These are phyloP conservation scores for Neoaliturus tenellus DNA, from an alignment of 2,888 invertebrate species.

Conservation along the genomic window DNA sequence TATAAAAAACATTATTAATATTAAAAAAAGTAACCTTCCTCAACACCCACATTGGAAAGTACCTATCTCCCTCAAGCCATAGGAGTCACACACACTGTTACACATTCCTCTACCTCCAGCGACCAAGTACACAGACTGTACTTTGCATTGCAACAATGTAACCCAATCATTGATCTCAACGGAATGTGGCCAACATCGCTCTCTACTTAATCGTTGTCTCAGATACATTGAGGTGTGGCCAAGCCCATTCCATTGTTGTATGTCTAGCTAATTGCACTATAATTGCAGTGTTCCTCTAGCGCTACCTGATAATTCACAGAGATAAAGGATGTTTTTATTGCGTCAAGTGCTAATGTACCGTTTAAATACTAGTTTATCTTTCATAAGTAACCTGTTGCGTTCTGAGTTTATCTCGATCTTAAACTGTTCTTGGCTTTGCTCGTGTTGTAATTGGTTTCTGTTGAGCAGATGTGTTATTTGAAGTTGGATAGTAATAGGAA, in stretches of 20 bases:
- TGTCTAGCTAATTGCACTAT: constrained; percentile 1
- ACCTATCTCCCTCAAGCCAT: no score
- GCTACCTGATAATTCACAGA: constrained; percentile 11
- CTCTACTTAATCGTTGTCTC: background rate
- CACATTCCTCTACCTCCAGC: no score
- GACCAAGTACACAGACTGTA: background rate
- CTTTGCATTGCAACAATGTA: background rate
- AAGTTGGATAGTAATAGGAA: no score
- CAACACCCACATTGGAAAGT: no score
- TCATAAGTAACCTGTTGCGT: background rate
- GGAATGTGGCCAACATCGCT: background rate
- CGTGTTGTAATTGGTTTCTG: no score
- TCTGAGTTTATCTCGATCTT: no score
- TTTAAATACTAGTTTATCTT: background rate
- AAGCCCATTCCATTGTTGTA: constrained; percentile 14
- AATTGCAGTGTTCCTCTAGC: background rate
- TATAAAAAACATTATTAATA: no score
- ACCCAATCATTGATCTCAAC: background rate
- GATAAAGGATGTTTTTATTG: background rate
- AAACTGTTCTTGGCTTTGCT: no score
- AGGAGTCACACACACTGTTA: no score
- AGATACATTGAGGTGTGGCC: constrained; percentile 3
- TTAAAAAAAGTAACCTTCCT: no score
- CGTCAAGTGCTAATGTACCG: constrained; percentile 6
- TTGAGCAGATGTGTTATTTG: no score